These are phyloP conservation scores for Carpatolechia fugitivella DNA, from an alignment of 2,888 invertebrate genomes.

Conservation along the genomic window DNA sequence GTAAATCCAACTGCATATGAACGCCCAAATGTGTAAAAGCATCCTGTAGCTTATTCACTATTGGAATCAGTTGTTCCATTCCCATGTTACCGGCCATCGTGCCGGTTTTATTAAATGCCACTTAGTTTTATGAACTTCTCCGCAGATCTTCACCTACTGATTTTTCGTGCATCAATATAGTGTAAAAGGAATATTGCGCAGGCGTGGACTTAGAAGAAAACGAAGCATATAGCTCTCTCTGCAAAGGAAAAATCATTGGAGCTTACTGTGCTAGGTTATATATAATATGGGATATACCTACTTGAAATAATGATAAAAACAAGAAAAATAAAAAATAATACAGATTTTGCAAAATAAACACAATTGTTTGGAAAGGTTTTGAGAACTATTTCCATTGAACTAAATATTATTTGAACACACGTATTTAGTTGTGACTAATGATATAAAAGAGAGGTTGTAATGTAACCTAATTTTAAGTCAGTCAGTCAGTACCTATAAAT, in stretches of 20 bases:
- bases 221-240: slow-evolving; percentile 30
- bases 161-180: slow-evolving; percentile 74
- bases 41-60: slow-evolving; percentile 99
- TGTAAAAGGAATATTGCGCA: slow-evolving; percentile 51
- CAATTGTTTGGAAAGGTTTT: too few species aligned
- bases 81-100: slow-evolving; percentile 85
- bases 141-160: slow-evolving; percentile 71
- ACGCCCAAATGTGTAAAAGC: slow-evolving; percentile 99
- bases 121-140: slow-evolving; percentile 68
- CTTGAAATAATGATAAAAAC: too few species aligned
- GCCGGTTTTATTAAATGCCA: slow-evolving; percentile 64
- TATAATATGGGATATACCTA: too few species aligned
- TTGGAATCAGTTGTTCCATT: slow-evolving; percentile 99
- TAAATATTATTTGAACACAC: too few species aligned
- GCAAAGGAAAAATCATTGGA: slow-evolving; percentile 14
- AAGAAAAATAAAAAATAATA: too few species aligned
- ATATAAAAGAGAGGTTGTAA: too few species aligned
- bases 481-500: too few species aligned
- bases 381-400: too few species aligned
- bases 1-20: slow-evolving; percentile 98
- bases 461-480: too few species aligned
- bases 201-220: slow-evolving; percentile 50
- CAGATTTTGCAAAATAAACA: too few species aligned
- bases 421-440: too few species aligned
- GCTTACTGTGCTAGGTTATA: background rate